phyloP scores from a whole-genome alignment of 1,140 invertebrate genomes.

The Drosophila kepulauana region DNA sequence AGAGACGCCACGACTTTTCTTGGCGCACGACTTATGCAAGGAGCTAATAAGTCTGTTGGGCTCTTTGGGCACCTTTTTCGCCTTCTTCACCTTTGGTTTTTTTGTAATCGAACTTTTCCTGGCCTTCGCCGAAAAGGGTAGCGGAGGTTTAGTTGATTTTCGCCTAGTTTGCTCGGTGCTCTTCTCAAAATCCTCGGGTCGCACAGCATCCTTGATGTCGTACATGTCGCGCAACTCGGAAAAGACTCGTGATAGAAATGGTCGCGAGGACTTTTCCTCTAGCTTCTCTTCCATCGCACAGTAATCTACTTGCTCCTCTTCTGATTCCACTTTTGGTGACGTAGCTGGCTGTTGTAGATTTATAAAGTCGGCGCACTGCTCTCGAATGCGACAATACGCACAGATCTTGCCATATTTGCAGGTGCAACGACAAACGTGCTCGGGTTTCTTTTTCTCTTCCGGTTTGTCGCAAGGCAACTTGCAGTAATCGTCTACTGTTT shows the following conservation, averaged over 20 bases:
- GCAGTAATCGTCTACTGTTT: conserved; percentile 31
- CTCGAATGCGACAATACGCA: conserved; percentile 65
- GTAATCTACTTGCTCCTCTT: conserved; percentile 50
- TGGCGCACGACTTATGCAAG: conserved; percentile 58
- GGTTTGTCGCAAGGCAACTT: background rate
- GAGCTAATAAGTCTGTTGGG: background rate
- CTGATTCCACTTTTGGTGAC: background rate
- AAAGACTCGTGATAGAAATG: conserved; percentile 65
- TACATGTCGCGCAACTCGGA: conserved; percentile 65
- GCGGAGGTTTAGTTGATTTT: background rate
- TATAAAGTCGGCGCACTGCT: conserved; percentile 54
- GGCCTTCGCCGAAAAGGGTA: background rate
- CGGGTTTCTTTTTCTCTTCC: background rate
- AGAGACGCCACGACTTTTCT: conserved; percentile 40
- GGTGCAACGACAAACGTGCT: conserved; percentile 42
- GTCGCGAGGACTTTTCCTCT: conserved; percentile 53
- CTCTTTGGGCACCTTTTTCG: background rate
- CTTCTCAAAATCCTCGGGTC: background rate
- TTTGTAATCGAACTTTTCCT: background rate
- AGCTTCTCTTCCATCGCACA: conserved; percentile 31
- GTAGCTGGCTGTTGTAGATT: background rate
- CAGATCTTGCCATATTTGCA: conserved; percentile 46
- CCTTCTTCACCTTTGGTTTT: background rate
- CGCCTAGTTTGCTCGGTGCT: background rate
- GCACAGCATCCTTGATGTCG: conserved; percentile 36